Evolutionary conservation across 2,888 invertebrate genomes (phyloP), one percentile per base, ranked within the genome.

Genomic region (Nesidiocoris tenuis): DNA sequence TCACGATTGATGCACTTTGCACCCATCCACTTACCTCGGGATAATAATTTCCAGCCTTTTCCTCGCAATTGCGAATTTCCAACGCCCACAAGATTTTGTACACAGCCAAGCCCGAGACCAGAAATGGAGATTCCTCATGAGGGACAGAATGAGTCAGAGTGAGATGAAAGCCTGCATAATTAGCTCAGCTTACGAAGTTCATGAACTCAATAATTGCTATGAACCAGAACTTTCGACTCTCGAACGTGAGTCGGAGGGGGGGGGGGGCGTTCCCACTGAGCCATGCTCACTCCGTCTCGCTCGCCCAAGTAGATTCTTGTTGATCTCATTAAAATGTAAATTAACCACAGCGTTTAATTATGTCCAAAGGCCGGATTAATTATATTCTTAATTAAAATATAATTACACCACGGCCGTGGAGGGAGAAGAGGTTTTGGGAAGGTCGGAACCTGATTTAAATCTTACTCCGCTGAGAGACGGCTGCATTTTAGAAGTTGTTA

Each of bases 371-470:
- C 74, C 63, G 78, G 78, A 78, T 78, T 78, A 78, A 78, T 78
- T 78, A 76, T 78, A 78, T 78, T 78, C 76, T 78, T 78, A 78
- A 78, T 78, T 78, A 78, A 78, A 76, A 78, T 78, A 78, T 78
- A 78, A 78, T 78, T 78, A 78, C 78, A 76, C 63, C 63, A 76
- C 25, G 74, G 59, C 19, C 22, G 61, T 59, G 39, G 66, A 21
- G 67, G 57, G 18, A 21, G 39, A 39, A 12, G 12, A 12, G 39
- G 39, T 3, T 3, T 39, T 39, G 3, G 39, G 39, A 39, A 39
- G 39, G 39, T 39, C 39, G 72, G 76, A 67, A 67, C 63, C 74
- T 78, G 78, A 78, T 78, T 78, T 78, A 78, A 78, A 76, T 78
- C 78, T 76, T 76, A 76, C 67, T 74, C 57, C 59, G 61, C 12